These are phyloP conservation scores for Drosophila simulans DNA, from an alignment of 1,140 invertebrate species.

Conservation along the genomic window DNA sequence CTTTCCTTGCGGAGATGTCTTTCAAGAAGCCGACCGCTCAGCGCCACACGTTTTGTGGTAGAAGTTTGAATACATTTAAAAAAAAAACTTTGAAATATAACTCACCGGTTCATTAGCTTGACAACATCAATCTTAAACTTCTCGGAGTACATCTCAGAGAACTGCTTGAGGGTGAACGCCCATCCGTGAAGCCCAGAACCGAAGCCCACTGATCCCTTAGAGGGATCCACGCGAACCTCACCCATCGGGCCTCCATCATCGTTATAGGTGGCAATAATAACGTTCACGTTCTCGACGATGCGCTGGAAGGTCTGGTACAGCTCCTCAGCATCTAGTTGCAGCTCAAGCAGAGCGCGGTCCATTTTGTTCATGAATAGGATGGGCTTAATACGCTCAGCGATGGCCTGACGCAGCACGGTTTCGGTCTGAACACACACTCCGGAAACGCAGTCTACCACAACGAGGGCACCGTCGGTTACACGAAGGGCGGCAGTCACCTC, in stretches of 20 bases:
- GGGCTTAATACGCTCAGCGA: conserved; percentile 99
- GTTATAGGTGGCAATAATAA: conserved; percentile 99
- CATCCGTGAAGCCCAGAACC: conserved; percentile 99
- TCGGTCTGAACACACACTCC: conserved; percentile 99
- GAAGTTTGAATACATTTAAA: conserved; percentile 47
- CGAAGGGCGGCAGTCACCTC: conserved; percentile 99
- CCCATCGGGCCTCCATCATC: conserved; percentile 99
- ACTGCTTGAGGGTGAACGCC: conserved; percentile 99
- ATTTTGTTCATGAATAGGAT: conserved; percentile 99
- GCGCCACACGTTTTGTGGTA: conserved; percentile 83
- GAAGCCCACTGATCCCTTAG: conserved; percentile 99
- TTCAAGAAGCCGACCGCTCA: conserved; percentile 62
- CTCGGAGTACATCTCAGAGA: conserved; percentile 99
- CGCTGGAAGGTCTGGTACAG: conserved; percentile 99
- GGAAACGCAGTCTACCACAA: conserved; percentile 99
- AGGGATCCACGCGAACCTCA: conserved; percentile 98
- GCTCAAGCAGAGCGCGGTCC: conserved; percentile 98
- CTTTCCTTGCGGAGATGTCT: neutral
- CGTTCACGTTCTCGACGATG: conserved; percentile 99
- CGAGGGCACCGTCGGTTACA: conserved; percentile 99
- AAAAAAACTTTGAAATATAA: conserved; percentile 30
- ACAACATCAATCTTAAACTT: conserved; percentile 99
- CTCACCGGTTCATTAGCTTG: conserved; percentile 97
- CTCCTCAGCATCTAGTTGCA: conserved; percentile 98
- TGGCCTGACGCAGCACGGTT: conserved; percentile 99